Conservation (phyloP, 2,888 invertebrate genomes). For the Cheilosia soror region DNA sequence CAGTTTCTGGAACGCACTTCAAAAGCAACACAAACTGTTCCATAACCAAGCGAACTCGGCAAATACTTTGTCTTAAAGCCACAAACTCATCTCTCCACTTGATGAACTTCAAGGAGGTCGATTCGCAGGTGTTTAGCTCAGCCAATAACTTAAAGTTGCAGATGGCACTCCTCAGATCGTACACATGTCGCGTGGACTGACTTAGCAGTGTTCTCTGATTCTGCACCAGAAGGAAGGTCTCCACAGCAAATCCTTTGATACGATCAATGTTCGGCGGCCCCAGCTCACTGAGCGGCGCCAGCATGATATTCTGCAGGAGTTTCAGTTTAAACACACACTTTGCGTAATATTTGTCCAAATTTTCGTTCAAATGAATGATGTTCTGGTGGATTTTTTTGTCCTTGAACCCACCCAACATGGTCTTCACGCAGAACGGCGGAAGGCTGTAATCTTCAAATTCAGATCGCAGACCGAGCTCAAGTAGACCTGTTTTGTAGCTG, state of each 20-base stretch:
- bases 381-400: constrained; percentile 84
- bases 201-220: constrained; percentile 87
- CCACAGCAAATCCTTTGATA: constrained; percentile 92
- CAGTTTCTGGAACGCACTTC: constrained; percentile 85
- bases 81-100: constrained; percentile 77
- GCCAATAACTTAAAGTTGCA: constrained; percentile 81
- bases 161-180: constrained; percentile 85
- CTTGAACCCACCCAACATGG: constrained; percentile 85
- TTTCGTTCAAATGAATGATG: constrained; percentile 81
- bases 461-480: constrained; percentile 84
- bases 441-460: constrained; percentile 87
- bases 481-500: constrained; percentile 91
- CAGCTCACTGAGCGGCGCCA: constrained; percentile 90
- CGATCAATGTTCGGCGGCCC: constrained; percentile 92
- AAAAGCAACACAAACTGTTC: constrained; percentile 89
- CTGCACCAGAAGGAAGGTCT: constrained; percentile 89
- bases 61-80: constrained; percentile 78
- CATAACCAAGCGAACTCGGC: constrained; percentile 83
- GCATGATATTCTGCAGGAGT: constrained; percentile 81
- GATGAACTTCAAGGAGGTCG: constrained; percentile 76
- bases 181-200: constrained; percentile 85
- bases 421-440: constrained; percentile 89
- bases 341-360: constrained; percentile 81
- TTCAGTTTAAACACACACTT: constrained; percentile 82
- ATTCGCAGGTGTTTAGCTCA: constrained; percentile 68